Evolutionary conservation across 2,797 vertebrate species (phyloP), one percentile per base, ranked within the genome.

Genomic region (Gobio occitaniae): DNA sequence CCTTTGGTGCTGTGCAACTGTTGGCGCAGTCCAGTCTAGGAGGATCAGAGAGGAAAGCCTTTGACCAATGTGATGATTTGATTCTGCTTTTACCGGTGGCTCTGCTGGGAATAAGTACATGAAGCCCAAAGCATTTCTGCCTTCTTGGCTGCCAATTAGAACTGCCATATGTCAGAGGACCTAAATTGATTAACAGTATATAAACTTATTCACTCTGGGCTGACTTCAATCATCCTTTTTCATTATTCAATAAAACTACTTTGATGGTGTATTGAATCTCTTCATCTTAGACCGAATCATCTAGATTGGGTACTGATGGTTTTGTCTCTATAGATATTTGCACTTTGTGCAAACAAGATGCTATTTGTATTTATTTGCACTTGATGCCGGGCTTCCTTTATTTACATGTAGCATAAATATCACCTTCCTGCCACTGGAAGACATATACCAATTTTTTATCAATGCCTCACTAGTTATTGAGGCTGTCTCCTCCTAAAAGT

Each of bases 41-140:
- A 80, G 84, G 48, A 74, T 80, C 78, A 85, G 69, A 74, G 84
- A 16, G 47, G 44, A 56, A 71, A 79, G 59, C 54, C 69, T 54
- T 44, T 66, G 69, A 32, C 77, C 32, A 4, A 44, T 75, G 59
- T 52, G 59, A 50, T 52, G 59, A 85, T 85, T 65, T 44, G 84
- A 80, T 80, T 80, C 36, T 52, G 44, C 44, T 65, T 72, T 48
- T 72, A 74, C 68, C 69, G 6, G 59, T 74, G 69, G 44, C 78
- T 66, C 69, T 54, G 44, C 41, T 80, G 21, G 10, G 21, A 74
- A 80, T 74, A n/a, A 80, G 32, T 29, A 66, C 77, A 74, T 12
- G 16, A 44, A 79, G 77, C 84, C 77, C 6, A 41, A 80, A 85
- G 77, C 56, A 54, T 38, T 78, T 84, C 77, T 79, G 76, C 77